phyloP scores from a whole-genome alignment of 2,113 vertebrate species.

The Crotophaga sulcirostris region DNA sequence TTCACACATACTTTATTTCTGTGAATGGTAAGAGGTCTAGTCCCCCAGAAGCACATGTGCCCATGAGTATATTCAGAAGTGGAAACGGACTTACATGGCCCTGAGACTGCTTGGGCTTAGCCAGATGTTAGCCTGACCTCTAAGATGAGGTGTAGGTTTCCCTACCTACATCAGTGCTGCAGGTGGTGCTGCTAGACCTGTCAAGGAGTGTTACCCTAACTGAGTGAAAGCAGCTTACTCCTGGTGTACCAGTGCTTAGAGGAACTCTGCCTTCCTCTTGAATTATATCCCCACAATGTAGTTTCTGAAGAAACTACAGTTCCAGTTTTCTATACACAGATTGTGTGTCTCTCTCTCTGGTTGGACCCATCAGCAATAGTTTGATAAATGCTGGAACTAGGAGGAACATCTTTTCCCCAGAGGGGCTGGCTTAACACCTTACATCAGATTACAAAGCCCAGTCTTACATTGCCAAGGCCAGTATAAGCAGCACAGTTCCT shows the following conservation, averaged over 20 bases:
- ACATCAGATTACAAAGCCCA: fast-evolving
- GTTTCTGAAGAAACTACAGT: background rate
- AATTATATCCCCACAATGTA: background rate
- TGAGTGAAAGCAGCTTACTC: background rate
- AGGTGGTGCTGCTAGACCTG: fast-evolving
- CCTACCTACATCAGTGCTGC: too few relatives aligned
- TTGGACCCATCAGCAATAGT: too few relatives aligned
- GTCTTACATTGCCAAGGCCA: background rate
- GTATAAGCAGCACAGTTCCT: background rate
- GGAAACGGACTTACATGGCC: background rate
- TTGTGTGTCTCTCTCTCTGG: background rate
- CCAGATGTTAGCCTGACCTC: background rate
- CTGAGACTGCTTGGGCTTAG: background rate
- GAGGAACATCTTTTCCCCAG: fast-evolving
- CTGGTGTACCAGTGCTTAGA: too few relatives aligned
- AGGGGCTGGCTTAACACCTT: background rate
- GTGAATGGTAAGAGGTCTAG: background rate
- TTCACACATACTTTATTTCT: background rate
- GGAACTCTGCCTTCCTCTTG: background rate
- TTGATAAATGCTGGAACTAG: too few relatives aligned
- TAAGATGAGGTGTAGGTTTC: background rate
- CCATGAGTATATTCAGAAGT: background rate
- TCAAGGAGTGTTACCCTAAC: background rate
- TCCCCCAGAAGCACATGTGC: background rate
- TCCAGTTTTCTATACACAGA: background rate